Percentiles rank a stretch among this genome's conserved stretches.
phyloP scores from a whole-genome alignment of 1,140 invertebrate species.

The Pseudomyrmex pallidus region DNA sequence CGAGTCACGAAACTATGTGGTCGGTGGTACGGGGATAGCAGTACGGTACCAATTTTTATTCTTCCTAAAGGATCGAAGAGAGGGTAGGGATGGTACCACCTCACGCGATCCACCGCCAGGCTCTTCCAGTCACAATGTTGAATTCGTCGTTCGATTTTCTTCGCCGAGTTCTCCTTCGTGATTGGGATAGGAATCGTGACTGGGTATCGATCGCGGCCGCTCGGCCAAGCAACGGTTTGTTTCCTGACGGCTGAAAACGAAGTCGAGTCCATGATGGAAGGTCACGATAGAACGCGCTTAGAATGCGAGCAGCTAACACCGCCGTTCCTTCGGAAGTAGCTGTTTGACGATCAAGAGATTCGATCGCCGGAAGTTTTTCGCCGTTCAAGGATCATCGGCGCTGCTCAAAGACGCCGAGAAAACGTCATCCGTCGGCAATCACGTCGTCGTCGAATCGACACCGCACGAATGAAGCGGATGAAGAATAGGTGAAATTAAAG shows the following conservation, averaged over 20 bases:
- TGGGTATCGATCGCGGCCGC: constrained; percentile 29
- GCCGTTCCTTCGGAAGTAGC: constrained; percentile 43
- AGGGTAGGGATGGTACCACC: constrained; percentile 66
- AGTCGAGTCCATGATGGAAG: constrained; percentile 49
- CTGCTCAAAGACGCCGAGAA: constrained; percentile 55
- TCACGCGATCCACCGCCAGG: constrained; percentile 81
- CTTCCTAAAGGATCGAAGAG: constrained; percentile 68
- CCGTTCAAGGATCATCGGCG: constrained; percentile 50
- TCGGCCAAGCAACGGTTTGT: neutral
- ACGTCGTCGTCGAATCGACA: constrained; percentile 34
- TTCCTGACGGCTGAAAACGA: constrained; percentile 63
- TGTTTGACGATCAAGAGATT: constrained; percentile 54
- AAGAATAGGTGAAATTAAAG: constrained; percentile 74
- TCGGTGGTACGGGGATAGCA: constrained; percentile 63
- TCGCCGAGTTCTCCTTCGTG: constrained; percentile 35
- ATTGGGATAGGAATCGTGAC: neutral
- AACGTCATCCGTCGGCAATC: constrained; percentile 56
- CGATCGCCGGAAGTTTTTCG: constrained; percentile 66
- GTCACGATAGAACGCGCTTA: constrained; percentile 69
- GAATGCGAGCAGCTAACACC: constrained; percentile 76
- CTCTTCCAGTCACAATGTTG: constrained; percentile 70
- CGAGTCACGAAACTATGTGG: constrained; percentile 59
- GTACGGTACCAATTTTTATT: constrained; percentile 77
- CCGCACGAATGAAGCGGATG: constrained; percentile 71
- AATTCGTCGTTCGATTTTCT: constrained; percentile 72